These are phyloP conservation scores for Neodiprion pinetum DNA, from an alignment of 1,140 invertebrate genomes.

Conservation along the genomic window DNA sequence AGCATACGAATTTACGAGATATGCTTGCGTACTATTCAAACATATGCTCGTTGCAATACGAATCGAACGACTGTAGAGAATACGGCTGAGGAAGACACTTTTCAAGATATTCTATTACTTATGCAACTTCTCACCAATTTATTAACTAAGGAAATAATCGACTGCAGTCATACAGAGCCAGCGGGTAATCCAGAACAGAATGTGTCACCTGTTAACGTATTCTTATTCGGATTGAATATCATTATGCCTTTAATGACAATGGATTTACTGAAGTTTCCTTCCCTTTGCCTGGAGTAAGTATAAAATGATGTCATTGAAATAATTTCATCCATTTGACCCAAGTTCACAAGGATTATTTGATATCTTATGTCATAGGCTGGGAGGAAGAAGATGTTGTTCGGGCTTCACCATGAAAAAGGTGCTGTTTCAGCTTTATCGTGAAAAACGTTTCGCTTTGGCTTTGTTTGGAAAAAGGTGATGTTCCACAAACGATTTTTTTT, in stretches of 20 bases:
- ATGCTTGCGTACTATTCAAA: conserved; percentile 70
- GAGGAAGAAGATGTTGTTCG: not conserved
- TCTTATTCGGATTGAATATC: conserved; percentile 74
- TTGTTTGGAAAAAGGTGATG: no score
- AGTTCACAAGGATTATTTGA: no score
- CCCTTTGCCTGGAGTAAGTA: conserved; percentile 70
- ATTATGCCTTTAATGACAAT: conserved; percentile 79
- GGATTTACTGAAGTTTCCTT: conserved; percentile 76
- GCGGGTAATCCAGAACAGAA: conserved; percentile 44
- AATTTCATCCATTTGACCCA: not conserved
- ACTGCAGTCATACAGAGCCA: conserved; percentile 56
- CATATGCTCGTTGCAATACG: conserved; percentile 74
- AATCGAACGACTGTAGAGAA: conserved; percentile 62
- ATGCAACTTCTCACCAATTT: conserved; percentile 77
- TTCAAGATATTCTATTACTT: conserved; percentile 74
- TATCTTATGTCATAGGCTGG: no score
- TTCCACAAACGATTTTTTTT: no score
- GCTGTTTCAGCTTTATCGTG: not conserved
- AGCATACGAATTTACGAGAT: conserved; percentile 68
- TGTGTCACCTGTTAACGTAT: conserved; percentile 70
- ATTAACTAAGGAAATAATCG: conserved; percentile 75
- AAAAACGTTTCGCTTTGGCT: no score
- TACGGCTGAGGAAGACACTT: conserved; percentile 75
- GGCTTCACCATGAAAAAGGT: not conserved
- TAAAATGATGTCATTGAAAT: not conserved